Base-by-base conservation (phyloP, 2,888 invertebrate genomes). In the Dicyrtoma fusca region DNA sequence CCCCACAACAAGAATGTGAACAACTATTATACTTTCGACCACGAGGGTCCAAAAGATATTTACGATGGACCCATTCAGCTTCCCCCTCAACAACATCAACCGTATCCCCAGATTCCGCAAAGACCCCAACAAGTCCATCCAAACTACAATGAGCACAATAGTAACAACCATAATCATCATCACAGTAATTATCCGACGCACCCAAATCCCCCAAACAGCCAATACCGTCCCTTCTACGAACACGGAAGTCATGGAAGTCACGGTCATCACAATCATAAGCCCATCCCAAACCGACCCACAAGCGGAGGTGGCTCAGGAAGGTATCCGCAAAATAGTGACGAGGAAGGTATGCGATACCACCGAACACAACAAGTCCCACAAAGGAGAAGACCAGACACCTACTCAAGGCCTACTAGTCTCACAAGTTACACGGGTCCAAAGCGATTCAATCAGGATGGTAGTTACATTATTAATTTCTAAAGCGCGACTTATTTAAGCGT, bases 391-490 rank as follows among this genome's bases (percentile, higher is more conserved):
- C 55, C 71, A 55, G 64, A 71, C n/a, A 63, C 23, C 19, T 64
- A 64, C 19, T 10, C 51, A 53, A 59, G 66, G 44, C 44, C 66
- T 4, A 44, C 21, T 49, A 34, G 34, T 8, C 8, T 8, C 34
- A 34, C 4, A 3, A 34, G 34, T 34, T 34, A 65, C 14, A 17
- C 21, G 8, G n/a, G 34, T 34, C n/a, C 23, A 25, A 47, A 19
- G 34, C 21, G n/a, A 26, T 25, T 17, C 13, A 49, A 44, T 23
- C 55, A 17, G 19, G 55, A 68, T 3, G 71, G 75, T 17, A 76
- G 76, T 45, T 77, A 77, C 62, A 77, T 77, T 61, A 51, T 77
- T 44, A 72, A 77, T 57, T 77, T 77, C 64, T 74, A 66, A 68
- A n/a, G n/a, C n/a, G n/a, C n/a, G n/a, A 45, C 34, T 13, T 21